phyloP scores from a whole-genome alignment of 2,113 vertebrate genomes.

The Istiophorus platypterus region DNA sequence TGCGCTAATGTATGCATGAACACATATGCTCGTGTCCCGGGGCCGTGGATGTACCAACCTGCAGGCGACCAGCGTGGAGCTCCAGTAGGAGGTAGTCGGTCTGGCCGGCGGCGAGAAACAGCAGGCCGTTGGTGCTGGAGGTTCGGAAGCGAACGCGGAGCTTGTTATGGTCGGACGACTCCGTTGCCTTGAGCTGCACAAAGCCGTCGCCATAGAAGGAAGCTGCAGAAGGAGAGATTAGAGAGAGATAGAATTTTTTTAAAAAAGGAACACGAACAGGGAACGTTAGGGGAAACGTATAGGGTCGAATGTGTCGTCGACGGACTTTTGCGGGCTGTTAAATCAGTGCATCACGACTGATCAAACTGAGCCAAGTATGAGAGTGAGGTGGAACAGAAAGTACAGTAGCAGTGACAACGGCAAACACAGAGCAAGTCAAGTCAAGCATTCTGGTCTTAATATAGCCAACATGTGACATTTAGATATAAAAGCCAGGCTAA shows the following conservation, averaged over 20 bases:
- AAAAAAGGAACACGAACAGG: not conserved
- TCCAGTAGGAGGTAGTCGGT: slow-evolving; percentile 87
- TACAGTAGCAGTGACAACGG: slow-evolving; percentile 31
- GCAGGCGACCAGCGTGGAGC: slow-evolving; percentile 85
- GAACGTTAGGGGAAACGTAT: not conserved
- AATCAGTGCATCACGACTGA: slow-evolving; percentile 9
- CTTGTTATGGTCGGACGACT: slow-evolving; percentile 82
- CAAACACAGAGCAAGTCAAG: slow-evolving; percentile 43
- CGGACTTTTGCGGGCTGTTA: slow-evolving; percentile 16
- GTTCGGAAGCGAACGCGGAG: slow-evolving; percentile 89
- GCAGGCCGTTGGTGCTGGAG: slow-evolving; percentile 87
- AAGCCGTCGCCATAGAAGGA: slow-evolving; percentile 84
- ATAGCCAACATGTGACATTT: slow-evolving; percentile 75
- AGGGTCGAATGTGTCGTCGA: not conserved
- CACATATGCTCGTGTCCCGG: slow-evolving; percentile 59
- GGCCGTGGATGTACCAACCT: slow-evolving; percentile 82
- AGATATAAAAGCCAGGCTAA: slow-evolving; percentile 68
- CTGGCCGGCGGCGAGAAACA: slow-evolving; percentile 90
- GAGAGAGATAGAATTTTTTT: not conserved
- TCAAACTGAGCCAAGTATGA: not conserved
- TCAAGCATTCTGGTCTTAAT: slow-evolving; percentile 66
- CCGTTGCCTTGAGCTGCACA: slow-evolving; percentile 85
- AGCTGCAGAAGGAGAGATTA: slow-evolving; percentile 52
- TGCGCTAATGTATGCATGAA: slow-evolving; percentile 47
- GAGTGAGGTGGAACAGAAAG: slow-evolving; percentile 21